phyloP scores from a whole-genome alignment of 2,888 invertebrate species.

The Eupithecia vulgata region DNA sequence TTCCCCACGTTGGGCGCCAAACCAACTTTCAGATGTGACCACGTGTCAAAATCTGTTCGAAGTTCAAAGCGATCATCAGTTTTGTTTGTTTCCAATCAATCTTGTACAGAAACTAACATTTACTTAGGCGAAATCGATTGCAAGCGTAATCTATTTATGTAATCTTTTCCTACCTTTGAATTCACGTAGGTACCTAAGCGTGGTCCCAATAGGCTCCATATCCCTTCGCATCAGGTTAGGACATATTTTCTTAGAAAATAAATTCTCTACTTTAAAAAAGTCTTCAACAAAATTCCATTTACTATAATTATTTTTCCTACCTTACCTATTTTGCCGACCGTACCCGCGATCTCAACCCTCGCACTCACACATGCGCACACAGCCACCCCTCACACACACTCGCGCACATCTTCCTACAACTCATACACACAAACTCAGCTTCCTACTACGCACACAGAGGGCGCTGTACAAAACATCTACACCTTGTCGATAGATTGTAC shows the following conservation, averaged over 20 bases:
- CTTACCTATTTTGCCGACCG: constrained; percentile 52
- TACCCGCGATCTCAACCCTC: constrained; percentile 75
- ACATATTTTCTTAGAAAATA: neutral
- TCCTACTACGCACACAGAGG: constrained; percentile 57
- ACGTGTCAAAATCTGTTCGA: neutral
- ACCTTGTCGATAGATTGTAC: constrained; percentile 40
- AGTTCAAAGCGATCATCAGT: neutral
- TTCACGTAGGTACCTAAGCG: neutral
- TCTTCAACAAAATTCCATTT: neutral
- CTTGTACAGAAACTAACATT: neutral
- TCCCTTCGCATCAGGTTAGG: neutral
- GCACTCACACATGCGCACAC: constrained; percentile 38
- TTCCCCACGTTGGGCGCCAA: constrained; percentile 21
- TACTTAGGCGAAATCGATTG: neutral
- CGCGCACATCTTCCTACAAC: constrained; percentile 30
- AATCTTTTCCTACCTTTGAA: too few species aligned
- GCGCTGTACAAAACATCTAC: constrained; percentile 48
- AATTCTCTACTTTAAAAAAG: neutral
- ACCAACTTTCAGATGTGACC: neutral
- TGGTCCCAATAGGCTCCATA: neutral
- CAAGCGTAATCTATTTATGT: neutral
- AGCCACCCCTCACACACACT: constrained; percentile 33
- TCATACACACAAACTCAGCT: constrained; percentile 45
- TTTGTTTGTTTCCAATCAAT: neutral
- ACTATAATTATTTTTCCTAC: neutral